Base-by-base conservation (phyloP, 2,888 invertebrate genomes). In the Brachylomia viminalis region DNA sequence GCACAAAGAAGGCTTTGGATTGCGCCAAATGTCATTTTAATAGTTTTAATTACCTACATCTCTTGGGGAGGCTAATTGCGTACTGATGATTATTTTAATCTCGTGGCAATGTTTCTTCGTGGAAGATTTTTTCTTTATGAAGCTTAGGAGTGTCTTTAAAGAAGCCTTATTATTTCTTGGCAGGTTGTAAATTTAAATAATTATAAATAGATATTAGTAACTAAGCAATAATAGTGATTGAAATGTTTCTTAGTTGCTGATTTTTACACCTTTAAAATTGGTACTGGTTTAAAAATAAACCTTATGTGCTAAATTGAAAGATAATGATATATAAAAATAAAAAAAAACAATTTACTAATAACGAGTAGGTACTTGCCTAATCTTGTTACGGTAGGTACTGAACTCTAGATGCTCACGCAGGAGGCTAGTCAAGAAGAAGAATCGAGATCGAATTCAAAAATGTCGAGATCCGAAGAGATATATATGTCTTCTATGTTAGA, bases 1-100 rank as follows among this genome's bases (percentile, higher is more conserved):
- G 84, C 80, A 82, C 85, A 79, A 79, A 83, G 87, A 89, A 88
- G 83, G 85, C 88, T 89, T 85, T 90, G 62, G 72, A 87, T 81
- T 87, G 90, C 88, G 92, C 92, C 94, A 95, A 95, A 95, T 96
- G 95, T 94, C 90, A 92, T 95, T 95, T 95, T 96, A 96, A 96
- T 95, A 91, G 95, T 95, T 94, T 94, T 95, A 95, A 95, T 95
- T 95, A 93, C 91, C 88, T 87, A 93, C 91, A 89, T 87, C 82
- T 88, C 86, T 79, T 83, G 77, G 88, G 87, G 85, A 87, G 87
- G 79, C 88, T 93, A 93, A 94, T 94, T 93, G 87, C 87, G 87
- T 88, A 89, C 88, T 82, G 76, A 74, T 90, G 88, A 90, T 89
- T 88, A 80, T 83, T 85, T 88, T 89, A 82, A 74, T 86, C 79